Percentiles rank a stretch among this genome's conserved stretches.
Conservation (phyloP, 2,888 invertebrate species). For the Tinea trinotella region DNA sequence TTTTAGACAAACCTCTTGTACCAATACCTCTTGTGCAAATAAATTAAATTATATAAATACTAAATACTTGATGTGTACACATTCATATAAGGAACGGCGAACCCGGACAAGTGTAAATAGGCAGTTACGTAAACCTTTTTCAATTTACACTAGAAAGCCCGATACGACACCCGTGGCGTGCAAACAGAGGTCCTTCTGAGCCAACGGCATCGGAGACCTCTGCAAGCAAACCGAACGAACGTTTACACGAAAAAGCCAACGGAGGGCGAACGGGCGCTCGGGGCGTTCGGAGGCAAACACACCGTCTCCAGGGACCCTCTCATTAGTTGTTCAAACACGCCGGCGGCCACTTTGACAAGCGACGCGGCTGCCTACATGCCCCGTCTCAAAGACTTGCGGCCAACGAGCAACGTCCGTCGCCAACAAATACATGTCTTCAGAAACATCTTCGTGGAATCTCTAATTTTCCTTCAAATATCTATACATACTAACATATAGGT, state of each 20-base stretch:
- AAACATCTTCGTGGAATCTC: too few species aligned
- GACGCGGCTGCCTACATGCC: slow-evolving; percentile 43
- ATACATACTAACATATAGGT: too few species aligned
- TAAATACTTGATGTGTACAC: background rate
- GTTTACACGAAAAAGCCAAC: slow-evolving; percentile 52
- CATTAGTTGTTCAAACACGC: slow-evolving; percentile 70
- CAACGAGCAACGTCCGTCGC: slow-evolving; percentile 27
- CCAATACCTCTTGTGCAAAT: too few species aligned
- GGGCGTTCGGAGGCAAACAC: slow-evolving; percentile 56
- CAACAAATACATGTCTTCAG: too few species aligned
- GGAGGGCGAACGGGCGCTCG: slow-evolving; percentile 35
- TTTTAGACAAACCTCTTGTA: too few species aligned
- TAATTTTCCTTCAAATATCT: too few species aligned
- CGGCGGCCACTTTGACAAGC: slow-evolving; percentile 69
- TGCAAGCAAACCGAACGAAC: slow-evolving; percentile 24
- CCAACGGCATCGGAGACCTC: slow-evolving; percentile 18
- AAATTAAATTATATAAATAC: background rate
- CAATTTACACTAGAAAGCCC: slow-evolving; percentile 48
- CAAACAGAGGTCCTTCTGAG: slow-evolving; percentile 29
- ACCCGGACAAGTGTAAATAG: slow-evolving; percentile 2
- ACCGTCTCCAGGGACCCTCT: slow-evolving; percentile 64
- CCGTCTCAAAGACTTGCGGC: slow-evolving; percentile 33
- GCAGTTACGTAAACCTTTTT: slow-evolving; percentile 27
- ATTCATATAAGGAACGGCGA: background rate
- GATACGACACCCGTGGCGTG: slow-evolving; percentile 47